These are phyloP conservation scores for Menidia menidia DNA, from an alignment of 2,797 vertebrate species.

Conservation along the genomic window DNA sequence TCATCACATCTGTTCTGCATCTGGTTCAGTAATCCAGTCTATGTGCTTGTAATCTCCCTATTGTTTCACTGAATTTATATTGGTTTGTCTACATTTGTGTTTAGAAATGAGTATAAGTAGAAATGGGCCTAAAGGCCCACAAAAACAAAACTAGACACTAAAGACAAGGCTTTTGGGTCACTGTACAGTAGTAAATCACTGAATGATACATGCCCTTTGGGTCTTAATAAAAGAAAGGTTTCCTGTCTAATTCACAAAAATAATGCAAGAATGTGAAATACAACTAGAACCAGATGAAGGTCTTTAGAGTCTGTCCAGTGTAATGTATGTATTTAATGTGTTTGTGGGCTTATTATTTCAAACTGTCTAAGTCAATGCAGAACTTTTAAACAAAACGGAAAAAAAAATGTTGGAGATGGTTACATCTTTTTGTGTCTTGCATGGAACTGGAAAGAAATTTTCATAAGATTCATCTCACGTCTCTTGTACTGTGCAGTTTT, in stretches of 20 bases:
- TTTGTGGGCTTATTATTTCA: neutral
- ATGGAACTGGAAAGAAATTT: too few relatives aligned
- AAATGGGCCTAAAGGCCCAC: slow-evolving; percentile 2
- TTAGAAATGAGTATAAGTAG: neutral
- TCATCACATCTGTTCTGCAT: slow-evolving; percentile 26
- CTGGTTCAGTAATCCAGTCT: slow-evolving; percentile 26
- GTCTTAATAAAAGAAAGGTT: slow-evolving; percentile 11
- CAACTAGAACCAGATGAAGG: neutral
- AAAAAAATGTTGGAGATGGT: neutral
- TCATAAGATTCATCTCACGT: neutral
- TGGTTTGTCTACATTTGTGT: slow-evolving; percentile 22
- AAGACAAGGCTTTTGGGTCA: slow-evolving; percentile 1
- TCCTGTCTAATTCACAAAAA: slow-evolving; percentile 9
- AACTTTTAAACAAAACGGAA: neutral
- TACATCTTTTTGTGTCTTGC: neutral
- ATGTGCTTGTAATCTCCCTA: slow-evolving; percentile 12
- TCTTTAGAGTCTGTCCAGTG: neutral
- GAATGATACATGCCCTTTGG: too few relatives aligned
- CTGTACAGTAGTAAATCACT: neutral
- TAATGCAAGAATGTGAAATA: slow-evolving; percentile 1
- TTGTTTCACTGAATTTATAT: slow-evolving; percentile 18
- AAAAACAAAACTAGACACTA: slow-evolving; percentile 19
- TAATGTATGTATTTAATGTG: neutral
- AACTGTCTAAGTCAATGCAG: neutral
- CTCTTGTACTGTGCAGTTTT: neutral